Evolutionary conservation across 30 jellyfish, hydroid and myxozoan genomes (phyloP), one percentile per base, ranked within the genome.

Genomic region (Haliclystus octoradiatus): DNA sequence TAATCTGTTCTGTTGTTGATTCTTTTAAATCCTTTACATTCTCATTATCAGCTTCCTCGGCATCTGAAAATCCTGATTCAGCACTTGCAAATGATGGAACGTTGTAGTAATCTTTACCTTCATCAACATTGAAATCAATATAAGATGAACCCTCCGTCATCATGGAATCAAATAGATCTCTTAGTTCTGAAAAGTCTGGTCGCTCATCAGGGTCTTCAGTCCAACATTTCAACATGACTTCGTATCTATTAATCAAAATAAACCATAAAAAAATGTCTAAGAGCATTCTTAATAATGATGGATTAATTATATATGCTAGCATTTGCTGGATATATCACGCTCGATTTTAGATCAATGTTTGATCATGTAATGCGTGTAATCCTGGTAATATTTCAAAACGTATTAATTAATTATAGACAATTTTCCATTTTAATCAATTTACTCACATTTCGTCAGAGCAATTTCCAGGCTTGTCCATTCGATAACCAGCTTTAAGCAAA

Each of bases 221-320:
- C 98, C 98, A 89, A 60, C 98, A 89, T 1, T 85, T 88, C 71
- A 57, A 63, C 98, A 89, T 89, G 27, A 89, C 52, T 33, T 83
- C 65, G 75, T 81, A 89, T 19, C 98, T 89, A 34, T n/a, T n/a
- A n/a, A n/a, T n/a, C n/a, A n/a, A n/a, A n/a, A n/a, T n/a, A n/a
- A n/a, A n/a, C n/a, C n/a, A n/a, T n/a, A n/a, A n/a, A n/a, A n/a
- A n/a, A n/a, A n/a, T n/a, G n/a, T n/a, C n/a, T n/a, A n/a, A n/a
- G n/a, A n/a, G n/a, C n/a, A n/a, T n/a, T n/a, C n/a, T n/a, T n/a
- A n/a, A n/a, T n/a, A n/a, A n/a, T n/a, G n/a, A n/a, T n/a, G n/a
- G n/a, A n/a, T n/a, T n/a, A n/a, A n/a, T n/a, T n/a, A n/a, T n/a
- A n/a, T n/a, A n/a, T n/a, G n/a, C n/a, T n/a, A n/a, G n/a, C n/a